phyloP scores from a whole-genome alignment of 2,113 vertebrate genomes.

The Arothron firmamentum region DNA sequence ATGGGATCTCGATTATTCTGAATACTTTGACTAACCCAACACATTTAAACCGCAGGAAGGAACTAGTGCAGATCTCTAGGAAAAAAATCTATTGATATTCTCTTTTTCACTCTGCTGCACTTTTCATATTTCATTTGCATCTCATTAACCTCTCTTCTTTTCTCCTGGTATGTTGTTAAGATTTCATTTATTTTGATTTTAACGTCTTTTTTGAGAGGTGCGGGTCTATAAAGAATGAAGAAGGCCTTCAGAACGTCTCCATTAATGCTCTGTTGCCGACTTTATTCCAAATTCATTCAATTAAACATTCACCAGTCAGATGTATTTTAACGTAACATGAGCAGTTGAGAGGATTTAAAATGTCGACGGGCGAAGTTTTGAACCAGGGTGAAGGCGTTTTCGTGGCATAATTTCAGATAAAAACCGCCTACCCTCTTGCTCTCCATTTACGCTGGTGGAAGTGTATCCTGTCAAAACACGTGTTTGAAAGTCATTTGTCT shows the following conservation, averaged over 20 bases:
- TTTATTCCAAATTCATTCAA: constrained; percentile 43
- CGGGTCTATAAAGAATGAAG: constrained; percentile 21
- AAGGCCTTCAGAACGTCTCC: constrained; percentile 7
- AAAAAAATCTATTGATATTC: constrained; percentile 56
- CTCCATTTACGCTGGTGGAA: constrained; percentile 38
- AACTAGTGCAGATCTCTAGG: constrained; percentile 40
- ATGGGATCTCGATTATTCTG: constrained; percentile 39
- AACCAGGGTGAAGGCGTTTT: constrained; percentile 20
- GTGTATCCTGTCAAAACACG: constrained; percentile 61
- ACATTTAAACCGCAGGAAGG: constrained; percentile 35
- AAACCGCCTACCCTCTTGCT: constrained; percentile 21
- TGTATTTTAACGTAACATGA: constrained; percentile 16
- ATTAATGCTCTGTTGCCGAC: neutral
- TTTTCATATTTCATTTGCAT: constrained; percentile 71
- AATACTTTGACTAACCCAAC: constrained; percentile 21
- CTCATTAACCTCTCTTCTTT: constrained; percentile 68
- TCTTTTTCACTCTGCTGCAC: constrained; percentile 46
- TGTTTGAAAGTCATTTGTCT: constrained; percentile 62
- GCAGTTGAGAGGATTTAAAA: constrained; percentile 7
- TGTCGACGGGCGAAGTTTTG: constrained; percentile 11
- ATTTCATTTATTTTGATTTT: constrained; percentile 49
- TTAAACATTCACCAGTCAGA: constrained; percentile 22
- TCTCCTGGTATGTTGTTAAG: constrained; percentile 54
- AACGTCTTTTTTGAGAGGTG: constrained; percentile 30
- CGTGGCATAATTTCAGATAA: constrained; percentile 44